Conservation (phyloP, 2,113 vertebrate species). For the Oreochromis tanganicae region DNA sequence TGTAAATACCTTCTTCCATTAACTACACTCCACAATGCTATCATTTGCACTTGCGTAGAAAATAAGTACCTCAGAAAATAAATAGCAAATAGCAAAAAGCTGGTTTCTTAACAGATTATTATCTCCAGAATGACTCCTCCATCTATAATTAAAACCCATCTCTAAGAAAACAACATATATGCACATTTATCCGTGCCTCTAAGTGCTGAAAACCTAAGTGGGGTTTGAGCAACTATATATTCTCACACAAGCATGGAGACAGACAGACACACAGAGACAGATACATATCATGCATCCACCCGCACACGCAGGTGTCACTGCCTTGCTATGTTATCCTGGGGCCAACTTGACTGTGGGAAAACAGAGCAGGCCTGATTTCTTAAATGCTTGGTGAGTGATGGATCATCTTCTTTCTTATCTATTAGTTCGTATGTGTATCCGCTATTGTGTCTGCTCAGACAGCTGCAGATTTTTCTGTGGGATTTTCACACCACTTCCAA, state of each 20-base stretch:
- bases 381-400: conserved; percentile 40
- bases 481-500: neutral
- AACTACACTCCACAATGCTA: neutral
- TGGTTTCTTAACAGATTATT: neutral
- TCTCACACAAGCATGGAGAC: neutral
- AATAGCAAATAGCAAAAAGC: neutral
- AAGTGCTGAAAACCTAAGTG: neutral
- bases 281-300: conserved; percentile 12
- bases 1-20: neutral
- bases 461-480: neutral
- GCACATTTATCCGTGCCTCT: neutral
- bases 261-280: neutral
- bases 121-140: neutral
- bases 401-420: conserved; percentile 45
- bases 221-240: conserved; percentile 5
- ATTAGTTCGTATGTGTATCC: neutral
- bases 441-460: conserved; percentile 20
- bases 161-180: neutral
- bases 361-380: conserved; percentile 29
- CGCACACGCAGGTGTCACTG: conserved; percentile 45
- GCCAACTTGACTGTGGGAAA: conserved; percentile 63
- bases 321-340: conserved; percentile 47
- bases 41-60: neutral
- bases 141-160: neutral
- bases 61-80: neutral